Base-by-base conservation (phyloP, 2,888 invertebrate species). In the Antheraea assamensis region DNA sequence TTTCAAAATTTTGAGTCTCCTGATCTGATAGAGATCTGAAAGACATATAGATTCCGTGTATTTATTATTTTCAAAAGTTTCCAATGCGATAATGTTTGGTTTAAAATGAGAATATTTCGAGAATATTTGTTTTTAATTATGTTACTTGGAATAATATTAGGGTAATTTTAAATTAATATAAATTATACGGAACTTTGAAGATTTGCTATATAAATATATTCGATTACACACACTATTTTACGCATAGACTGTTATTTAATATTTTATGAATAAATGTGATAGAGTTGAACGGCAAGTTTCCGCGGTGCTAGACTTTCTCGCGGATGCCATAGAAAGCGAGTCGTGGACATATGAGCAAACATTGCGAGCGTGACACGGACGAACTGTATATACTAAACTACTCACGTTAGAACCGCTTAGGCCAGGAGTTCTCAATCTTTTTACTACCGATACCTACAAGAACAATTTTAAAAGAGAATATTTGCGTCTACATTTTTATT, bases 281-380 rank as follows among this genome's bases (percentile, higher is more conserved):
- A 27, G 42, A 30, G 24, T 24, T 27, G 55, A 70, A 64, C 42
- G 61, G 27, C 70, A 27, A 27, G 55, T 55, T 73, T 70, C 55
- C 70, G 70, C 72, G 47, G 30, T 42, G 47, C 74, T 55, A 49
- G 55, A 79, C 80, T 80, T 80, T 81, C 81, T 74, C 80, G 74
- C 81, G 80, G 79, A 79, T 79, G 74, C 76, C 73, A 77, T 80
- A 80, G 81, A 81, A 81, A 81, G 81, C 74, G 77, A 76, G 75
- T 75, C 71, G 74, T 74, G 75, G 68, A 61, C 72, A 47, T 55
- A 55, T 68, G 68, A 42, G 72, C 70, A 72, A 72, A 72, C 68
- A 73, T 73, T 73, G 47, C 49, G 64, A 21, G 5, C 42, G 70
- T 73, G 58, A 73, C 58, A 47, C 70, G 42, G 21, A 55, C 27